Conservation (phyloP, 2,888 invertebrate genomes). For the Eueremaeus valkanovi region DNA sequence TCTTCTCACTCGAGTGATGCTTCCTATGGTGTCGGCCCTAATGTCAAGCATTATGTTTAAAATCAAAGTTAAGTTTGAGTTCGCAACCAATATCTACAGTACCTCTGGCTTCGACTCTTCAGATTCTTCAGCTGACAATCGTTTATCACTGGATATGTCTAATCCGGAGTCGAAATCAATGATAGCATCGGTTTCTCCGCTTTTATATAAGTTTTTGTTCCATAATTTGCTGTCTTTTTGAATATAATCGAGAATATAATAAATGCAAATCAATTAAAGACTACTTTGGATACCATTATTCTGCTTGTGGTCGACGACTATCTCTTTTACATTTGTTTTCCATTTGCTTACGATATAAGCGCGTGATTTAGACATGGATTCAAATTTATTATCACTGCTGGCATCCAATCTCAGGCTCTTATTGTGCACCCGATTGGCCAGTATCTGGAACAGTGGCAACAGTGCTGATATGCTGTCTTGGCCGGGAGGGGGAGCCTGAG, state of each 20-base stretch:
- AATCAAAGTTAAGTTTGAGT: too few relatives aligned
- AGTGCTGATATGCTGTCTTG: background rate
- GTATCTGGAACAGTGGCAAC: background rate
- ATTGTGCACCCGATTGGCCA: background rate
- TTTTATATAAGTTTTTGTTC: background rate
- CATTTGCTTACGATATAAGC: background rate
- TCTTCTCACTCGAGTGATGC: too few relatives aligned
- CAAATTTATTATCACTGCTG: background rate
- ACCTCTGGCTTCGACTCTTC: background rate
- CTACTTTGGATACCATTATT: background rate
- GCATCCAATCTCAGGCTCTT: background rate
- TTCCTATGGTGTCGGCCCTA: too few relatives aligned
- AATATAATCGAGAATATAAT: background rate
- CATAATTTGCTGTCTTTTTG: background rate
- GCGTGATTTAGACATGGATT: background rate
- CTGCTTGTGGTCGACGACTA: background rate
- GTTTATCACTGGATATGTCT: background rate
- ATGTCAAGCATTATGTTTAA: too few relatives aligned
- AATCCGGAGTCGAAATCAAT: background rate
- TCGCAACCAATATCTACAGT: too few relatives aligned
- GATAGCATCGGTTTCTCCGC: background rate
- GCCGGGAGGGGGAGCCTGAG: background rate
- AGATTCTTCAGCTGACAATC: background rate
- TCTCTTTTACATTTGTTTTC: background rate
- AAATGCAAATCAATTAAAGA: background rate